Conservation (phyloP, 2,113 vertebrate species). For the Hypomesus transpacificus region DNA sequence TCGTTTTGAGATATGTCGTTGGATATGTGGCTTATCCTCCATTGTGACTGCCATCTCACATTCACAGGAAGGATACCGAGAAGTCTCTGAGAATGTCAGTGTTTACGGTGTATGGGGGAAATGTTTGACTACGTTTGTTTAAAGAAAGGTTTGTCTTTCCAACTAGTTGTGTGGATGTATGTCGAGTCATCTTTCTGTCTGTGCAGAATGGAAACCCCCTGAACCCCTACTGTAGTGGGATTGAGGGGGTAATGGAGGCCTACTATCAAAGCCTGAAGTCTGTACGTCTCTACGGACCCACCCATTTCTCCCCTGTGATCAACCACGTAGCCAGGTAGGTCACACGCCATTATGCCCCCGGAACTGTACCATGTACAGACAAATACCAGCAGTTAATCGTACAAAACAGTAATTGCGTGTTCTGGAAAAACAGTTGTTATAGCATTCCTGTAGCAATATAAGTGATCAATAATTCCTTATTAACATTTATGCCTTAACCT, state of each 20-base stretch:
- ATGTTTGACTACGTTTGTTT: too few relatives aligned
- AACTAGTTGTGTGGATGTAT: neutral
- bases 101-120: too few relatives aligned
- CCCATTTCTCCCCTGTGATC: constrained; percentile 96
- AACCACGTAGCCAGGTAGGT: constrained; percentile 95
- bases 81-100: too few relatives aligned
- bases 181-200: constrained; percentile 12
- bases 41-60: too few relatives aligned
- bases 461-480: constrained; percentile 2
- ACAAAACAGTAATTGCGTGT: neutral
- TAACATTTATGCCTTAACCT: too few relatives aligned
- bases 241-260: constrained; percentile 94
- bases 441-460: neutral
- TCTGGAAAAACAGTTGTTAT: too few relatives aligned
- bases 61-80: too few relatives aligned
- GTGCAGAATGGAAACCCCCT: constrained; percentile 91
- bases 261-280: constrained; percentile 93
- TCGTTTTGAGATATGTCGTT: too few relatives aligned
- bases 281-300: constrained; percentile 91
- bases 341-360: neutral
- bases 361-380: constrained; percentile 9
- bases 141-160: neutral
- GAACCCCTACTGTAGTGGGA: constrained; percentile 92
- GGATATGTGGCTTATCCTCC: too few relatives aligned
- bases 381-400: neutral